Evolutionary conservation across 2,797 vertebrate genomes (phyloP), one percentile per base, ranked within the genome.

Genomic region (Graptemys geographica): DNA sequence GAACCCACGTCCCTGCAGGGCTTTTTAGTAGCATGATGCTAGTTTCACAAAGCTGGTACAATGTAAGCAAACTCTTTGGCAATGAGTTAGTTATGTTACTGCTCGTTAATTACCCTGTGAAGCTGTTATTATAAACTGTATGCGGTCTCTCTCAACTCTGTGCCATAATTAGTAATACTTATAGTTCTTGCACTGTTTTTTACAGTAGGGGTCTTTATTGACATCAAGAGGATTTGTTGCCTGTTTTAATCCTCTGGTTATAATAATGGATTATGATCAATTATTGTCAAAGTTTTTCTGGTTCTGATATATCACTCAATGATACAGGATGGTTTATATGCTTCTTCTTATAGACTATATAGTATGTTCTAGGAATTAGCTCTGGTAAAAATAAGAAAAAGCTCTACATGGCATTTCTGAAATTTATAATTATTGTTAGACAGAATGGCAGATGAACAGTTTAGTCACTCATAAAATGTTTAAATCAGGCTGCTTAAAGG

Each of bases 201-300:
- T 84, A 86, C 16, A 55, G 3, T 11, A 92, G 81, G 31, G 52
- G 41, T 76, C 91, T 95, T 95, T 93, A 87, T 51, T 92, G n/a
- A 49, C 62, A 52, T 65, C n/a, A 90, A 92, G 47, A 89, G 15
- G 76, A 92, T 94, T 78, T 94, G 57, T 21, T 79, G 53, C 27
- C 87, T 72, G 37, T 87, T 89, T 95, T 92, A 95, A 86, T 88
- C 90, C 72, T 59, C 41, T 55, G 41, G 28, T 33, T 88, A 84
- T 49, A 97, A 88, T 55, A 89, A 90, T 84, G 56, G 1, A 93
- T 47, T 93, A 37, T 55, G 57, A 2, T 56, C 59, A 5, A 12
- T 9, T 31, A 11, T 52, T 79, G 80, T 44, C 6, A 6, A 76
- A 33, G 56, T 33, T 83, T 93, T 62, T 79, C 65, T 37, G 5